Evolutionary conservation across 2,113 vertebrate species (phyloP), one percentile per base, ranked within the genome.

Genomic region (Lampris incognitus): DNA sequence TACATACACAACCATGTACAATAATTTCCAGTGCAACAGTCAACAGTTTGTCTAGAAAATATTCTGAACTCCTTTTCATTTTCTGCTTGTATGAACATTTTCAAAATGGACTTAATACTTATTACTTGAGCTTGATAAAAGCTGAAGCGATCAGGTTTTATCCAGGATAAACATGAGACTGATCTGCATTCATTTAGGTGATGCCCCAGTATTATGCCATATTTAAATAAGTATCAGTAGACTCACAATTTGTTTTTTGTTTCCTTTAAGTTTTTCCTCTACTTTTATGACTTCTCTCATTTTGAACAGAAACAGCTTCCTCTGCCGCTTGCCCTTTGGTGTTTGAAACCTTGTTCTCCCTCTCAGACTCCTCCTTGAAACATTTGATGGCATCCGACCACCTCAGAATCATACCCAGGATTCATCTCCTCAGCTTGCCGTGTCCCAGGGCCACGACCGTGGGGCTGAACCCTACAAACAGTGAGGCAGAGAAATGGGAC

Each of bases 391-490:
- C 11, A 41, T 79, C 66, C 9, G 10, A 62, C 61, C 91, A 88
- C 3, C 72, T 61, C 49, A 76, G 76, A 2, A 92, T 57, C 83
- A 92, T 88, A 24, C 6, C 72, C 1, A 7, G 7, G 9, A 95
- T 92, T 44, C 77, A 91, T 59, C 69, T 89, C 44, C 93, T 91
- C 11, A 95, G 90, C 72, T 94, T 95, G 11, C 94, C 82, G 1
- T 95, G 95, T 52, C 95, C 95, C 9, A 94, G 72, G 0, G 94
- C 92, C 84, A 95, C 93, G 65, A 95, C 93, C 84, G 94, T 52
- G 38, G 95, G 95, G 76, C 94, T 94, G 86, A 95, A 94, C 1
- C 94, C 94, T 4, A 94, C 92, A 56, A 94, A 95, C 13, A 95
- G 63, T 0, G 94, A 94, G 36, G 94, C 91, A 0, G 93, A 92